Evolutionary conservation across 2,797 vertebrate genomes (phyloP).

Genomic region (Lithobates pipiens): DNA sequence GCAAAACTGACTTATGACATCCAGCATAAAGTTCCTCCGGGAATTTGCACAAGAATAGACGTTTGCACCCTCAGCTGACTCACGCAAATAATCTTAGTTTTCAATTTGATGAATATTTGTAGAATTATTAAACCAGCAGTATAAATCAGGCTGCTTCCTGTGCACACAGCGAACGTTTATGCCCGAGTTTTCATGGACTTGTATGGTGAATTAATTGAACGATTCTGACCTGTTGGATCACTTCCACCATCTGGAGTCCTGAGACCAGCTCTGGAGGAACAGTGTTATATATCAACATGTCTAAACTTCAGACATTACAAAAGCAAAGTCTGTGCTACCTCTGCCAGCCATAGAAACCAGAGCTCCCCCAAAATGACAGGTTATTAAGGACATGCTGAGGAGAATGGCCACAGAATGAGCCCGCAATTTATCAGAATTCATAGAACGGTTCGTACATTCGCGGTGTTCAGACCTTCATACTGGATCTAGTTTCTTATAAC

Average conservation of each 20-base stretch:
- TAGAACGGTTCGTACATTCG: not conserved
- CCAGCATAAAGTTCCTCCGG: not conserved
- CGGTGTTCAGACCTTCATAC: not conserved
- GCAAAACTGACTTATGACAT: not conserved
- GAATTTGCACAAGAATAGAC: not conserved
- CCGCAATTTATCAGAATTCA: not conserved
- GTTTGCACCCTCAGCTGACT: not conserved
- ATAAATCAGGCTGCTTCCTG: constrained; percentile 32
- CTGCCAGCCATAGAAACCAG: not conserved
- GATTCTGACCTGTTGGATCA: constrained; percentile 25
- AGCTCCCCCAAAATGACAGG: not conserved
- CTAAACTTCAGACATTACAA: constrained; percentile 35
- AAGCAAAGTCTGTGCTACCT: constrained; percentile 22
- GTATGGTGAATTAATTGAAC: not conserved
- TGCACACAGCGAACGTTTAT: not conserved
- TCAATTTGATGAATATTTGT: constrained; percentile 34
- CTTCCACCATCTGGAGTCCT: not conserved
- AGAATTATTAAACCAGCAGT: constrained; percentile 9
- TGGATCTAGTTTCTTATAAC: not conserved
- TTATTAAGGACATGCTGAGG: not conserved
- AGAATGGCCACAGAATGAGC: not conserved
- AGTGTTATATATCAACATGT: constrained; percentile 15
- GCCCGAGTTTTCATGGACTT: constrained; percentile 17
- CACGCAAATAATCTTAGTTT: constrained; percentile 2
- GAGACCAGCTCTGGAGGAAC: constrained; percentile 1